Conservation (phyloP, 1,140 invertebrate species). For the Hypsibius dujardini region DNA sequence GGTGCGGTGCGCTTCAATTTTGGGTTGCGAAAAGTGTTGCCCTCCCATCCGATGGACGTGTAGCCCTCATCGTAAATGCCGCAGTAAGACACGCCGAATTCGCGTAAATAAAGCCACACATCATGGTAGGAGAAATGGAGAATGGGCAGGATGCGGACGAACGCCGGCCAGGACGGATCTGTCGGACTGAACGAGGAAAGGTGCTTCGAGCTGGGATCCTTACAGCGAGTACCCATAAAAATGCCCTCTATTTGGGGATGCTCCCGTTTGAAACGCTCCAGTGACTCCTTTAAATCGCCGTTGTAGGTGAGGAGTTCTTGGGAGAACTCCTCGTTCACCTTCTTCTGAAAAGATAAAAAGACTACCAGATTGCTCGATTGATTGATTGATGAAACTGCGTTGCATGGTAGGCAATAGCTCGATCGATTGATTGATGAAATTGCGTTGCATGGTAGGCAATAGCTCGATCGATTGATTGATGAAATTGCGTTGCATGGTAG, state of each 20-base stretch:
- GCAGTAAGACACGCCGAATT: background rate
- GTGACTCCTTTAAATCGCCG: background rate
- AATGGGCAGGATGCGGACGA: background rate
- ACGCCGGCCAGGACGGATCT: background rate
- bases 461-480: too few species aligned
- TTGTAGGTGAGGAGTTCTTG: background rate
- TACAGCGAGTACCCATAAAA: conserved; percentile 11
- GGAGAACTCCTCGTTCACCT: too few species aligned
- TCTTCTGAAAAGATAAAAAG: too few species aligned
- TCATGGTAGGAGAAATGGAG: conserved; percentile 7
- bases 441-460: too few species aligned
- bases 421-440: too few species aligned
- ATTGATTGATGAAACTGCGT: too few species aligned
- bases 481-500: too few species aligned
- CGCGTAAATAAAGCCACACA: conserved; percentile 2
- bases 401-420: too few species aligned
- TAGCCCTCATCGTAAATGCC: conserved; percentile 2
- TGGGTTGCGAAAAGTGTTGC: background rate
- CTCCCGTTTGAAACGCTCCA: background rate
- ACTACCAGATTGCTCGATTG: too few species aligned
- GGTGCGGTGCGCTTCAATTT: background rate
- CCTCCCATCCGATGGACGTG: background rate
- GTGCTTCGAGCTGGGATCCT: conserved; percentile 7
- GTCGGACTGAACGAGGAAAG: background rate
- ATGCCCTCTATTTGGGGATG: background rate